Evolutionary conservation across 2,113 vertebrate species (phyloP).

Genomic region (Telmatochromis bifrenatus): DNA sequence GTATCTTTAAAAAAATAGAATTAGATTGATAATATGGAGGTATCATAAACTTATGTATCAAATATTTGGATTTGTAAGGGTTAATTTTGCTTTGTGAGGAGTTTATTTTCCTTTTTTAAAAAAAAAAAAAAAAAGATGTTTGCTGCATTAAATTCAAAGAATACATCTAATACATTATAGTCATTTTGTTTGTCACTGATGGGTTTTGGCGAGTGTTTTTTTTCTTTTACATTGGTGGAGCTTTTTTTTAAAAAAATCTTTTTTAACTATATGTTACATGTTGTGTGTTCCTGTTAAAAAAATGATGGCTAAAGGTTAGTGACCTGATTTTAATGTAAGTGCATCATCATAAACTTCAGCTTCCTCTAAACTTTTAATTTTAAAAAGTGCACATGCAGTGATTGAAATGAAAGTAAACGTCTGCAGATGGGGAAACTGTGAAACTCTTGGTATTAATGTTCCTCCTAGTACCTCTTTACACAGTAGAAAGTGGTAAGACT

Average conservation of each 20-base stretch:
- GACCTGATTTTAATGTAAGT: not conserved
- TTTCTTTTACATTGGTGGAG: not conserved
- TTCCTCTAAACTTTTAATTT: not conserved
- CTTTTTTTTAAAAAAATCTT: fast-evolving
- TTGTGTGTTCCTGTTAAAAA: not conserved
- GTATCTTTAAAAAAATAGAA: not conserved
- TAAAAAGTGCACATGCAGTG: too few relatives aligned
- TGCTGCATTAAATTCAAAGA: not conserved
- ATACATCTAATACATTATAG: not conserved
- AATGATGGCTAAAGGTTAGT: not conserved
- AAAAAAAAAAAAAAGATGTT: not conserved
- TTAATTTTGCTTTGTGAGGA: not conserved
- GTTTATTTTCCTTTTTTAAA: not conserved
- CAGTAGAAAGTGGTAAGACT: not conserved
- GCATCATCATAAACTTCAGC: not conserved
- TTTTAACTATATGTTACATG: not conserved
- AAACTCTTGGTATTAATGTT: not conserved
- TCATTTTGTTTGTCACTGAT: not conserved
- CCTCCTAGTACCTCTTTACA: not conserved
- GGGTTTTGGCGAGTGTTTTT: not conserved
- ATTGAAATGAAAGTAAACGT: not conserved
- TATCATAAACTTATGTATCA: not conserved
- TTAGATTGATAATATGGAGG: not conserved
- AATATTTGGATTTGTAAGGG: not conserved
- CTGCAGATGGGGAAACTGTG: not conserved